Evolutionary conservation across 2,113 vertebrate species (phyloP).

Genomic region (Halcyon senegalensis): DNA sequence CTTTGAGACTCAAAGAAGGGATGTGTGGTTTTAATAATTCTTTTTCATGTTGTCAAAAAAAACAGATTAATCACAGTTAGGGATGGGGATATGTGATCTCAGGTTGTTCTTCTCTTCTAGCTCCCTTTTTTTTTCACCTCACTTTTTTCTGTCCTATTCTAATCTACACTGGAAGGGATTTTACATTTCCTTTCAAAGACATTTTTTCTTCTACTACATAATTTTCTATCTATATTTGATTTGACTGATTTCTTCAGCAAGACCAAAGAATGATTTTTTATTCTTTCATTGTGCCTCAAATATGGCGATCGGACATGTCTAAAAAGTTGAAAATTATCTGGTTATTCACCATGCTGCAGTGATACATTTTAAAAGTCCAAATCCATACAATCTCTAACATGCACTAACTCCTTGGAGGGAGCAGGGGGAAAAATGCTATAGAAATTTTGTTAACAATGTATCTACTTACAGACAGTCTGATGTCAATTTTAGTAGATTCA

Average conservation of each 20-base stretch:
- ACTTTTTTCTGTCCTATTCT: not conserved
- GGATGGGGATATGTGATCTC: not conserved
- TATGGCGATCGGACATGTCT: not conserved
- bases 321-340: not conserved
- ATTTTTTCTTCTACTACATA: not conserved
- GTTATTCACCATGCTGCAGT: not conserved
- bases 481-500: not conserved
- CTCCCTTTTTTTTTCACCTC: not conserved
- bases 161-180: not conserved
- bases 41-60: not conserved
- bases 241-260: not conserved
- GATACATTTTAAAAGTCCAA: not conserved
- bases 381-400: not conserved
- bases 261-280: not conserved
- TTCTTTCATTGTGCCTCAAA: not conserved
- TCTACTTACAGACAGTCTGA: not conserved
- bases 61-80: rapidly evolving
- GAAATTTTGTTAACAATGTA: not conserved
- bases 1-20: not conserved
- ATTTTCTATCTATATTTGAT: not conserved
- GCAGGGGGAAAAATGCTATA: rapidly evolving
- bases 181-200: not conserved
- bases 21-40: not conserved
- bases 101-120: not conserved
- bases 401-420: not conserved